These are phyloP conservation scores for Drosophila lutescens DNA, from an alignment of 2,888 invertebrate genomes.

Conservation along the genomic window DNA sequence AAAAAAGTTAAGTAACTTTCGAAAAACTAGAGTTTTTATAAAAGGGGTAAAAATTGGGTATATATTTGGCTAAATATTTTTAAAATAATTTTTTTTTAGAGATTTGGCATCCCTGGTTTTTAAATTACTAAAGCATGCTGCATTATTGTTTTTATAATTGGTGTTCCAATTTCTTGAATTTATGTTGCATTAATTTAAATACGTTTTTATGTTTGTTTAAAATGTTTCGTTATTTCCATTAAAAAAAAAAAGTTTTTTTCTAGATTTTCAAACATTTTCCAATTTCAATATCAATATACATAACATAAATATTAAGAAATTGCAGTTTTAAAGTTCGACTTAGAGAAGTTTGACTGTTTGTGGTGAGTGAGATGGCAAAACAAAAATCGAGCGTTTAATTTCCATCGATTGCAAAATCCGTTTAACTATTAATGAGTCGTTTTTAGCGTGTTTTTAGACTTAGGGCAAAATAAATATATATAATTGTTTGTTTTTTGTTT, in stretches of 20 bases:
- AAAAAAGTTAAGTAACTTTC: neutral
- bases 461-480: constrained; percentile 35
- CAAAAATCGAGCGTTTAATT: constrained; percentile 15
- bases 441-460: constrained; percentile 20
- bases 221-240: neutral
- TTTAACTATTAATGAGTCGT: constrained; percentile 34
- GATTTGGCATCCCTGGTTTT: neutral
- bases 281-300: too few relatives aligned
- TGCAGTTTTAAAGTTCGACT: neutral
- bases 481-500: constrained; percentile 30
- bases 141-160: too few relatives aligned
- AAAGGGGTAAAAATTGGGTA: neutral
- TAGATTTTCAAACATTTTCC: too few relatives aligned
- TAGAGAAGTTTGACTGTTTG: constrained; percentile 15
- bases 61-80: neutral
- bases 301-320: neutral
- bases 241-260: neutral
- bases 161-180: too few relatives aligned
- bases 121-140: neutral
- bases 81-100: neutral
- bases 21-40: neutral
- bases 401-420: constrained; percentile 31
- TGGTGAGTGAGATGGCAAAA: constrained; percentile 2
- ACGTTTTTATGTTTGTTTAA: neutral
- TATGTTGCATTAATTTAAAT: too few relatives aligned